Conservation (phyloP, 2,888 invertebrate genomes). For the Dastarcus helophoroides region DNA sequence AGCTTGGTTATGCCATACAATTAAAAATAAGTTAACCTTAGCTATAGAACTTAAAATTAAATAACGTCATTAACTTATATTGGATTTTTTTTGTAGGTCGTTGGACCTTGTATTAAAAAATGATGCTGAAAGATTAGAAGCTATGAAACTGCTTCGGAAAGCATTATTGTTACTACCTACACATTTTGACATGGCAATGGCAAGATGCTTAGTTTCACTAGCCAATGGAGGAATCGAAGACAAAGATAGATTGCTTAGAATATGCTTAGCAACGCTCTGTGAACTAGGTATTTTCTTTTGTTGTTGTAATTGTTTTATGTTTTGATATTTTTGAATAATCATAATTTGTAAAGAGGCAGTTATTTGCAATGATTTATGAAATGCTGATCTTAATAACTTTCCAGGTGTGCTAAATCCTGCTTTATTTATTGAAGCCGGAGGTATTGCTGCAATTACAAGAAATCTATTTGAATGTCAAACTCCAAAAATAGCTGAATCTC, state of each 20-base stretch:
- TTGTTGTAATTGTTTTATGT: background rate
- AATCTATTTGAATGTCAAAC: slow-evolving; percentile 78
- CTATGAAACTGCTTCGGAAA: slow-evolving; percentile 70
- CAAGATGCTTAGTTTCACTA: slow-evolving; percentile 71
- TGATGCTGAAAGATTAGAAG: slow-evolving; percentile 87
- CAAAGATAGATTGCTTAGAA: slow-evolving; percentile 71
- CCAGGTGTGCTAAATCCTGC: slow-evolving; percentile 71
- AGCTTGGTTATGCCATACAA: no score
- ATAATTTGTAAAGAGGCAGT: background rate
- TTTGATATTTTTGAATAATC: no score
- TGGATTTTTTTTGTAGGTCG: slow-evolving; percentile 56
- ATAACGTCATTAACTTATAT: slow-evolving; percentile 1
- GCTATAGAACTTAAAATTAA: background rate
- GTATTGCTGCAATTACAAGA: slow-evolving; percentile 70
- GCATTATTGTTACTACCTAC: slow-evolving; percentile 53
- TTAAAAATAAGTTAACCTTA: no score
- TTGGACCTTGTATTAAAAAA: slow-evolving; percentile 83
- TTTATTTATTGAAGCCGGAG: slow-evolving; percentile 68
- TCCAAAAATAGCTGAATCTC: slow-evolving; percentile 80
- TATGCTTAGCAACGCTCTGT: slow-evolving; percentile 77
- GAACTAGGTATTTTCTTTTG: slow-evolving; percentile 55
- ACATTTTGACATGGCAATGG: slow-evolving; percentile 61
- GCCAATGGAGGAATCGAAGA: slow-evolving; percentile 69
- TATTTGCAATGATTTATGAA: background rate
- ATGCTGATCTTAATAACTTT: slow-evolving; percentile 16